These are phyloP conservation scores for Actinopyga echinites DNA, from an alignment of 53 echinoderm and acorn worm species.

Conservation along the genomic window DNA sequence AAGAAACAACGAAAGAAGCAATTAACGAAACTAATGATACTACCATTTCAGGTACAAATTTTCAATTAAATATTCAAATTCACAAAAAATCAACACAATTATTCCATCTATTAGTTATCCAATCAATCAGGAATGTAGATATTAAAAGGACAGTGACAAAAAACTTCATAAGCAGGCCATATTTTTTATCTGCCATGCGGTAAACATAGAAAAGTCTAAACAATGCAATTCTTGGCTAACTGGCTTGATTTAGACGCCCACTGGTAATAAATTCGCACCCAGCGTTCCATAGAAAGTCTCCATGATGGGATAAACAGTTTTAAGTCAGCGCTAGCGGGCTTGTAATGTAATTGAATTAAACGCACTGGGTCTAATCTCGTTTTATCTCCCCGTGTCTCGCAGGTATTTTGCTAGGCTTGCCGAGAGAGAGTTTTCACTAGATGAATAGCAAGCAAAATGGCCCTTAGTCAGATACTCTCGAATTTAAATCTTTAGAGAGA, in stretches of 20 bases:
- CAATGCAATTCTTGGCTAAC: background rate
- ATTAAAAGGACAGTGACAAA: too few relatives aligned
- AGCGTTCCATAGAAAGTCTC: background rate
- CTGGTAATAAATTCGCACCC: slow-evolving; percentile 14
- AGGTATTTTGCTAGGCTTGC: slow-evolving; percentile 42
- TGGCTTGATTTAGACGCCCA: slow-evolving; percentile 17
- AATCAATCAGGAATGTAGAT: too few relatives aligned
- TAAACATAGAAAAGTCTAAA: background rate
- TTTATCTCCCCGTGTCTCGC: slow-evolving; percentile 37
- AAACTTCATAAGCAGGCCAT: too few relatives aligned
- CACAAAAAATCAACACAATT: too few relatives aligned
- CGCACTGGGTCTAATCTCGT: slow-evolving; percentile 36
- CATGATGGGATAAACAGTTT: slow-evolving; percentile 30
- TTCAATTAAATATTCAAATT: too few relatives aligned
- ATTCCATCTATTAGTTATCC: too few relatives aligned
- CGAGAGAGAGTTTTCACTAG: background rate
- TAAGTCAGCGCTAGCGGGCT: slow-evolving; percentile 37
- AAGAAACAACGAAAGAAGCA: too few relatives aligned
- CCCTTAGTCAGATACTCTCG: slow-evolving; percentile 22
- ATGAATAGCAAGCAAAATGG: slow-evolving; percentile 39
- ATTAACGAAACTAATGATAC: too few relatives aligned
- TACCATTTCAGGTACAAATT: too few relatives aligned
- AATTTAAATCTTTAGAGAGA: background rate
- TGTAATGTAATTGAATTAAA: slow-evolving; percentile 43
- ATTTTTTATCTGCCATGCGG: too few relatives aligned